These are phyloP conservation scores for Anguilla pacifica DNA, from an alignment of 2,797 vertebrate species.

Conservation along the genomic window DNA sequence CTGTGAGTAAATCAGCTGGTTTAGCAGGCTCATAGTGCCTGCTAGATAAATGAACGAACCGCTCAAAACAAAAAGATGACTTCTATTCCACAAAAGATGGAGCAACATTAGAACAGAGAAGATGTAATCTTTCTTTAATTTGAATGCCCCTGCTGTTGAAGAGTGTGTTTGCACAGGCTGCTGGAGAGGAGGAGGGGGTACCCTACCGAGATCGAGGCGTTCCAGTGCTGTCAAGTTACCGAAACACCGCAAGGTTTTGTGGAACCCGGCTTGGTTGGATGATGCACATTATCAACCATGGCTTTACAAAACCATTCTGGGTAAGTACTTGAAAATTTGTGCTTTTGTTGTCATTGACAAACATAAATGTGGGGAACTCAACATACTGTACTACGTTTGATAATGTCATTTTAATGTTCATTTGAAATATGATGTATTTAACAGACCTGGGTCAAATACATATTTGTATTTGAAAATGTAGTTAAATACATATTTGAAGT, in stretches of 20 bases:
- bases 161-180: background rate
- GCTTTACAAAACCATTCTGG: background rate
- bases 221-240: background rate
- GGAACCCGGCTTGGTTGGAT: background rate
- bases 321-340: background rate
- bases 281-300: background rate
- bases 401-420: too few relatives aligned
- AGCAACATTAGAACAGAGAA: background rate
- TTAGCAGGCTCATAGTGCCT: background rate
- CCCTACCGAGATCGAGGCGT: background rate
- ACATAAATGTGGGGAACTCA: background rate
- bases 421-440: too few relatives aligned
- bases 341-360: background rate
- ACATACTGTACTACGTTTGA: background rate
- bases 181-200: background rate
- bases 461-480: too few relatives aligned
- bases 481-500: too few relatives aligned
- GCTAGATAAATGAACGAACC: background rate
- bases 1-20: background rate
- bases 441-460: too few relatives aligned
- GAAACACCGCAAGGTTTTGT: background rate
- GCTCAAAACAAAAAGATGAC: background rate
- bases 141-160: background rate
- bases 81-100: background rate
- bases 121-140: background rate